A percentile compares a stretch with the other conserved stretches of the same genome.
phyloP scores from a whole-genome alignment of 2,113 vertebrate species.

The Macrotis lagotis region DNA sequence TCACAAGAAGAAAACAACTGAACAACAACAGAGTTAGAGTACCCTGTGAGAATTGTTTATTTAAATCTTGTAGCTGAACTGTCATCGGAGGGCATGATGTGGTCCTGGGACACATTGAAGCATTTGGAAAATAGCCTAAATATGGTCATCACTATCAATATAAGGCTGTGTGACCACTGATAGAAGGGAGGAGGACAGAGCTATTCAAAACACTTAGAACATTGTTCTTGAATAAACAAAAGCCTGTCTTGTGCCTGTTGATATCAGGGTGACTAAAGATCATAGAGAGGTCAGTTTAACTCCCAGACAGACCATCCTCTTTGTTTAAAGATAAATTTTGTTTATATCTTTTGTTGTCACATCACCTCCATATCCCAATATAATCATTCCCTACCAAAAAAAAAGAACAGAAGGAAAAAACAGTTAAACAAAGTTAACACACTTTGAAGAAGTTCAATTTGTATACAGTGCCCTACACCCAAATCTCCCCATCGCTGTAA shows the following conservation, averaged over 20 bases:
- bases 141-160: background rate
- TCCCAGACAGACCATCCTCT: background rate
- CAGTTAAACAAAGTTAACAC: background rate
- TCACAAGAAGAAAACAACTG: background rate
- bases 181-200: background rate
- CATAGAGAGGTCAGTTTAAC: background rate
- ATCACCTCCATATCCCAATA: background rate
- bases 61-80: background rate
- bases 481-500: background rate
- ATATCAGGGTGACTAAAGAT: background rate
- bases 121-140: background rate
- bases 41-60: background rate
- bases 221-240: conserved; percentile 3
- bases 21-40: background rate
- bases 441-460: background rate
- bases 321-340: background rate
- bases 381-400: background rate
- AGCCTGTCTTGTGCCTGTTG: background rate
- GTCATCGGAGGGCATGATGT: background rate
- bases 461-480: background rate
- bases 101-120: background rate
- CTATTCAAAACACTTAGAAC: background rate
- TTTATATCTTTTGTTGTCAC: background rate
- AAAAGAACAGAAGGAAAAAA: background rate
- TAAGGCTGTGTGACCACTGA: background rate